Base-by-base conservation (phyloP, 2,113 vertebrate species). In the Panurus biarmicus region DNA sequence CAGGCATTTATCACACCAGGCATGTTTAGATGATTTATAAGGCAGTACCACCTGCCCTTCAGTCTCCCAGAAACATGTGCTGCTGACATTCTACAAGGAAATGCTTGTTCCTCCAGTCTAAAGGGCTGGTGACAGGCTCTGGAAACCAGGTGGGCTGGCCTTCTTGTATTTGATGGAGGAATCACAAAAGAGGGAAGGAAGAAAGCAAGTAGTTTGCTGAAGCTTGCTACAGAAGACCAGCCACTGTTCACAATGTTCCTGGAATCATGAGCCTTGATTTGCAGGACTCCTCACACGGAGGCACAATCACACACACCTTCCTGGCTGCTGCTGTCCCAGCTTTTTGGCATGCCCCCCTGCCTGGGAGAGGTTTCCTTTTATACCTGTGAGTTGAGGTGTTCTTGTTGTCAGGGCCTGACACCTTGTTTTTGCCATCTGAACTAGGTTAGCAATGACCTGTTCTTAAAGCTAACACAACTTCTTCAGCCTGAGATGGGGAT, bases 1-100 rank as follows among this genome's bases (percentile, higher is more conserved):
- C 64, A 93, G 64, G 72, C 90, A 96, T 96, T 96, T 96, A 93
- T 96, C 94, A 94, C 85, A 93, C 75, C 24, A 83, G 93, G 90
- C 85, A 54, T 95, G 86, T 85, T 94, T 88, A 94, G 90, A 96
- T 96, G 94, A 93, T 96, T 95, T 95, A 96, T 96, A 96, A 94
- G 71, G 88, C 95, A 80, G 71, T 64, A 74, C 82, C 92, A 96
- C 95, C 94, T 96, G 95, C 92, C 95, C 90, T 95, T 96, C 96
- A 95, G 72, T 74, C 85, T 94, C 75, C 64, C 88, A 93, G 75
- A 94, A 88, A 90, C 92, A 95, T 47, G 90, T 66, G 75, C 92
- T 88, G 69, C 85, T 94, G 95, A 90, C 75, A 88, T 62, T 44
- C 60, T 65, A 92, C 67, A 86, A 88, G 47, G 85, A 79, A 96